Evolutionary conservation across 2,888 invertebrate species (phyloP).

Genomic region (Drepana falcataria): DNA sequence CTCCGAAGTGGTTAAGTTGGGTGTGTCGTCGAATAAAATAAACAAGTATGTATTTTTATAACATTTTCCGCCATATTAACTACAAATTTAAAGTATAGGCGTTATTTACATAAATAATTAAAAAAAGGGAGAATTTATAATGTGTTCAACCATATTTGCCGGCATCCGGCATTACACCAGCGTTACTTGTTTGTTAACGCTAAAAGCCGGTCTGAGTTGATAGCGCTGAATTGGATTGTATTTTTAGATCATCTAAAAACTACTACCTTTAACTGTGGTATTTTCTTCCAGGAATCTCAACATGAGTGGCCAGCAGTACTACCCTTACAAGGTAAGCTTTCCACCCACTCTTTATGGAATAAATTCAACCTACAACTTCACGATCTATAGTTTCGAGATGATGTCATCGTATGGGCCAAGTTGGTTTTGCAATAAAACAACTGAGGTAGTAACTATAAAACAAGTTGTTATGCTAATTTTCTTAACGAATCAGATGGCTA

Average conservation of each 20-base stretch:
- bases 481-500: neutral
- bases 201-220: neutral
- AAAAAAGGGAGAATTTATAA: neutral
- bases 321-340: slow-evolving; percentile 89
- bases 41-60: slow-evolving; percentile 55
- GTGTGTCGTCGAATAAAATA: slow-evolving; percentile 52
- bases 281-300: slow-evolving; percentile 64
- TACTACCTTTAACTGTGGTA: slow-evolving; percentile 20
- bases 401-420: slow-evolving; percentile 65
- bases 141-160: slow-evolving; percentile 3
- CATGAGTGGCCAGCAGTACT: slow-evolving; percentile 90
- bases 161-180: slow-evolving; percentile 9
- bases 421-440: slow-evolving; percentile 17
- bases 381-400: slow-evolving; percentile 57
- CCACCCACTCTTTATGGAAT: slow-evolving; percentile 34
- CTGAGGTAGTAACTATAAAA: neutral
- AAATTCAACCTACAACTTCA: slow-evolving; percentile 23
- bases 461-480: neutral
- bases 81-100: neutral
- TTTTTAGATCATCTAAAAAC: slow-evolving; percentile 49
- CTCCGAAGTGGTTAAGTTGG: slow-evolving; percentile 49
- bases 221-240: slow-evolving; percentile 32
- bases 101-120: too few relatives aligned
- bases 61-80: slow-evolving; percentile 2
- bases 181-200: slow-evolving; percentile 31